Percentiles rank a stretch among this genome's conserved stretches.
These are phyloP conservation scores for Callitettix versicolor DNA, from an alignment of 1,140 invertebrate species.

Conservation along the genomic window DNA sequence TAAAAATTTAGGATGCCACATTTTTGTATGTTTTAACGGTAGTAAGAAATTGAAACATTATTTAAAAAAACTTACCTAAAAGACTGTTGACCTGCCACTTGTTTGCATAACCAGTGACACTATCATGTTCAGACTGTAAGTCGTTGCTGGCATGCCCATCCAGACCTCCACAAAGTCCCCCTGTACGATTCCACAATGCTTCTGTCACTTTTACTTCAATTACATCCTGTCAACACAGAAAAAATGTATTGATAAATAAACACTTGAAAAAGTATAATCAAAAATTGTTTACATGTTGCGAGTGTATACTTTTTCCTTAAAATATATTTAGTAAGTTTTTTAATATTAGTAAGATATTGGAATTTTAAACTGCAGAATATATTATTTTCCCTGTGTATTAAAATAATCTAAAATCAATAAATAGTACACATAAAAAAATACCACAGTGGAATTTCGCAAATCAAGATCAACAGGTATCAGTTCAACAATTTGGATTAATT, in stretches of 20 bases:
- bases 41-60: neutral
- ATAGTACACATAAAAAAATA: no score
- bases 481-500: no score
- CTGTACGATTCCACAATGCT: slow-evolving; percentile 62
- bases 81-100: slow-evolving; percentile 55
- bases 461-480: no score
- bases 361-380: no score
- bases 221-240: slow-evolving; percentile 36
- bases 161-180: slow-evolving; percentile 67
- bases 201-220: slow-evolving; percentile 52
- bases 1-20: neutral
- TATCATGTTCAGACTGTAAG: slow-evolving; percentile 39
- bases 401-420: no score
- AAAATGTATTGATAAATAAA: neutral
- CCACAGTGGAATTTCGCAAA: no score
- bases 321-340: no score
- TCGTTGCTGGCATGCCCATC: slow-evolving; percentile 62
- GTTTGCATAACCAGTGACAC: slow-evolving; percentile 43
- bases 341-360: no score
- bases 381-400: no score
- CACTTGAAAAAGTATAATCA: neutral
- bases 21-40: neutral
- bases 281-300: slow-evolving; percentile 2
- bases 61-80: slow-evolving; percentile 38
- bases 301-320: neutral